These are phyloP conservation scores for Limosa lapponica DNA, from an alignment of 2,797 vertebrate species.

Conservation along the genomic window DNA sequence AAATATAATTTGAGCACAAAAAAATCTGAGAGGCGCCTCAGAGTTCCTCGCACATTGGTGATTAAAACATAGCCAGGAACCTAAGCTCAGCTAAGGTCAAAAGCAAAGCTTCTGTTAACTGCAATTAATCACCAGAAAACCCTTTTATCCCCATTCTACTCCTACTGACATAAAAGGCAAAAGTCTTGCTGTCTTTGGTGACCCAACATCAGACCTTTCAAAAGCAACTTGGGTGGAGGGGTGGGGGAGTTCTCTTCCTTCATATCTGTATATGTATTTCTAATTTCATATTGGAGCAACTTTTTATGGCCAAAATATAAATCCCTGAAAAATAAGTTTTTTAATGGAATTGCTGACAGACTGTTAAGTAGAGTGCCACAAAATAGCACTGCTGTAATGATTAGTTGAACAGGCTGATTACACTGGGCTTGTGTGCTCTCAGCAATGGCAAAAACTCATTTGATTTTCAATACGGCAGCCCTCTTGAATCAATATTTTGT, in stretches of 20 bases:
- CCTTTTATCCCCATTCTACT: neutral
- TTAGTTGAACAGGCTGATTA: conserved; percentile 65
- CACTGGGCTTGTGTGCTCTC: conserved; percentile 34
- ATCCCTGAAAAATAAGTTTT: conserved; percentile 21
- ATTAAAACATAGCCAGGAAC: neutral
- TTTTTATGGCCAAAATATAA: neutral
- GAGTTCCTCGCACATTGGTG: neutral
- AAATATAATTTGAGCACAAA: neutral
- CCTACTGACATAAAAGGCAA: neutral
- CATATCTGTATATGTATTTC: neutral
- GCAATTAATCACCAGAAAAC: conserved; percentile 28
- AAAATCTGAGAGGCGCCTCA: neutral
- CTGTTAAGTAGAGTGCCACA: conserved; percentile 34
- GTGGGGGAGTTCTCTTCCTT: neutral
- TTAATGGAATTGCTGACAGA: conserved; percentile 34
- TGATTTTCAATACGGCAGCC: conserved; percentile 50
- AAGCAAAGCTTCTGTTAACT: conserved; percentile 23
- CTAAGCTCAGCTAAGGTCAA: conserved; percentile 3
- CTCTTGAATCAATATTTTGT: conserved; percentile 69
- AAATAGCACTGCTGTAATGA: conserved; percentile 57
- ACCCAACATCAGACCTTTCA: neutral
- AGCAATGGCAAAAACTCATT: conserved; percentile 63
- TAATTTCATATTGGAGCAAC: neutral
- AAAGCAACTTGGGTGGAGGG: neutral
- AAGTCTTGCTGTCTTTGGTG: neutral